Evolutionary conservation across 2,888 invertebrate species (phyloP), one percentile per base, ranked within the genome.

Genomic region (Limenitis camilla): DNA sequence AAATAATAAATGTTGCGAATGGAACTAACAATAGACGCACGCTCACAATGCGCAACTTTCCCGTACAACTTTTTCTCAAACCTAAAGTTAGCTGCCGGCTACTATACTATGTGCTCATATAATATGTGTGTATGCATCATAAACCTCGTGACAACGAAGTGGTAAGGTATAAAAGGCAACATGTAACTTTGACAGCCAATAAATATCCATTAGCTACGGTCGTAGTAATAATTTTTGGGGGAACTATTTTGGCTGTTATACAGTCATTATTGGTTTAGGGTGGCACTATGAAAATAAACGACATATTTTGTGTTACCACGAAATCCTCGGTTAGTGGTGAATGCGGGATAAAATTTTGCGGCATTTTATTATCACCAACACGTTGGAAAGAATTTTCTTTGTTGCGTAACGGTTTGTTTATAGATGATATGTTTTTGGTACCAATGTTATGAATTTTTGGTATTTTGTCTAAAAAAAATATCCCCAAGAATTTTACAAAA

Each of bases 371-470:
- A 53, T 53, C 46, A 51, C 29, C 32, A 39, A 50, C 44, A 53
- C 49, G 56, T 53, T 53, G 47, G 53, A 50, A 52, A 50, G 56
- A 53, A 48, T 51, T 49, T 48, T 45, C 47, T 53, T 53, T 51
- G 53, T 53, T 50, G 40, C 47, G 31, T 41, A 40, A 44, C 43
- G 19, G 19, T 19, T 19, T 19, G 19, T 19, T 19, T 19, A 19
- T 19, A 19, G 19, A 19, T 43, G 42, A 49, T 49, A 38, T 11
- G 35, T 38, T 19, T 19, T 19, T 19, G 19, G 19, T 19, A 19
- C 19, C 3, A 19, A 19, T 19, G 19, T 19, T 19, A 19, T 19
- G 19, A 2, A 19, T 19, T 19, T 19, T 19, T 19, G 3, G 1
- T 19, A 19, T 19, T 19, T 19, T 19, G 19, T 19, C 19, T 19